Evolutionary conservation across 2,888 invertebrate species (phyloP).

Genomic region (Chaetogeoica ovagalla): DNA sequence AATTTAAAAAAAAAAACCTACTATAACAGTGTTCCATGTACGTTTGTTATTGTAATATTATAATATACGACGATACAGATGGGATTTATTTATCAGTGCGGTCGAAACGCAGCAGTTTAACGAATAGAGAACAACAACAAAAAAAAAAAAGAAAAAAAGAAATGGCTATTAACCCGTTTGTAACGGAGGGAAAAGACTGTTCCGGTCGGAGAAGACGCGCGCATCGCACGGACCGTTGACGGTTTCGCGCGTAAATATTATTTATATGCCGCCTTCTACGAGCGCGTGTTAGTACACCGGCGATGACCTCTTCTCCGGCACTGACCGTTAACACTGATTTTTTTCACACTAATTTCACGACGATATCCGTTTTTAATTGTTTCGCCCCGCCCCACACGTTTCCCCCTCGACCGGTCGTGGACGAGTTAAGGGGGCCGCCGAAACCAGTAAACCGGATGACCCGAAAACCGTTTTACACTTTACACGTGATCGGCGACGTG

Average conservation of each 20-base stretch:
- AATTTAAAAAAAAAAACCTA: too few species aligned
- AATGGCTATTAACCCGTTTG: not conserved
- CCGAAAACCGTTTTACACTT: conserved; percentile 17
- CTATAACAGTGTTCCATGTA: too few species aligned
- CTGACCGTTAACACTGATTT: too few species aligned
- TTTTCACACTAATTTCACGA: not conserved
- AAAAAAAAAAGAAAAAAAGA: too few species aligned
- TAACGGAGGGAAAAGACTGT: conserved; percentile 22
- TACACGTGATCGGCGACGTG: too few species aligned
- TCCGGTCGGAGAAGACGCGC: conserved; percentile 10
- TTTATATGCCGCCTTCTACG: not conserved
- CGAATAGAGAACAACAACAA: too few species aligned
- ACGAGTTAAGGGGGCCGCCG: conserved; percentile 1
- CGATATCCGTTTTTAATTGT: conserved; percentile 35
- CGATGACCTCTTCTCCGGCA: too few species aligned
- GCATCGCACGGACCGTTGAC: too few species aligned
- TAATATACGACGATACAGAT: too few species aligned
- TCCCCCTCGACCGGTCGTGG: not conserved
- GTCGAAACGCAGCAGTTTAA: not conserved
- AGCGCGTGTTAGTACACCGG: not conserved
- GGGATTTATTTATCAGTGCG: not conserved
- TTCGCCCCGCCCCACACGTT: too few species aligned
- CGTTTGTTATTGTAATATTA: too few species aligned
- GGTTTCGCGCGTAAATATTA: not conserved
- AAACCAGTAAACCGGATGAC: conserved; percentile 44